These are phyloP conservation scores for Anarrhichthys ocellatus DNA, from an alignment of 2,113 vertebrate species.

Conservation along the genomic window DNA sequence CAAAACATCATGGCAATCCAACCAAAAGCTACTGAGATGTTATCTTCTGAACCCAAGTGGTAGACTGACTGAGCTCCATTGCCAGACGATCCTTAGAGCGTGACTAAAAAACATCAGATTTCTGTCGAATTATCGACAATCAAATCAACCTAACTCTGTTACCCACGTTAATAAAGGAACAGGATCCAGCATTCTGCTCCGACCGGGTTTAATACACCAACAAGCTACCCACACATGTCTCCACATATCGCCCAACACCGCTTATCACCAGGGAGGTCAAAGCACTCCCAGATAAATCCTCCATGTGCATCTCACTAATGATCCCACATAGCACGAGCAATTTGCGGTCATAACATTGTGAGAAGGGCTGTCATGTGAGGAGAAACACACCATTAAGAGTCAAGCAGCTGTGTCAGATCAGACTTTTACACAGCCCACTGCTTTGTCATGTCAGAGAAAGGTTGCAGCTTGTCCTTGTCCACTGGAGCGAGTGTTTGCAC, in stretches of 20 bases:
- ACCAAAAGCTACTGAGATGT: neutral
- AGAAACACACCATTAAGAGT: constrained; percentile 70
- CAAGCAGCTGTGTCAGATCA: constrained; percentile 77
- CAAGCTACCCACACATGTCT: constrained; percentile 22
- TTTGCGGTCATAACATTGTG: constrained; percentile 61
- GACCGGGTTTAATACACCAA: neutral
- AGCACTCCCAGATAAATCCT: constrained; percentile 22
- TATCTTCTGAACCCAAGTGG: neutral
- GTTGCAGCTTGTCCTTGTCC: constrained; percentile 72
- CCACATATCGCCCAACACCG: neutral
- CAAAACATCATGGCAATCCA: neutral
- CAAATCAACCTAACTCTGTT: neutral
- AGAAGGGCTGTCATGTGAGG: constrained; percentile 58
- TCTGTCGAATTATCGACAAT: neutral
- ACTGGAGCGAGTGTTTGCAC: constrained; percentile 71
- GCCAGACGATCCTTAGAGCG: neutral
- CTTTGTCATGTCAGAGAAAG: constrained; percentile 57
- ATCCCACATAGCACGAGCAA: constrained; percentile 26
- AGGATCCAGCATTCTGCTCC: neutral
- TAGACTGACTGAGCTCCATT: neutral
- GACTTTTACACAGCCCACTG: constrained; percentile 65
- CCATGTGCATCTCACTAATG: constrained; percentile 29
- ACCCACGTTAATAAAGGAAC: neutral
- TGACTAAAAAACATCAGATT: neutral
- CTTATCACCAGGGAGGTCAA: constrained; percentile 32